Base-by-base conservation (phyloP, 2,113 vertebrate species). In the Poecile atricapillus region DNA sequence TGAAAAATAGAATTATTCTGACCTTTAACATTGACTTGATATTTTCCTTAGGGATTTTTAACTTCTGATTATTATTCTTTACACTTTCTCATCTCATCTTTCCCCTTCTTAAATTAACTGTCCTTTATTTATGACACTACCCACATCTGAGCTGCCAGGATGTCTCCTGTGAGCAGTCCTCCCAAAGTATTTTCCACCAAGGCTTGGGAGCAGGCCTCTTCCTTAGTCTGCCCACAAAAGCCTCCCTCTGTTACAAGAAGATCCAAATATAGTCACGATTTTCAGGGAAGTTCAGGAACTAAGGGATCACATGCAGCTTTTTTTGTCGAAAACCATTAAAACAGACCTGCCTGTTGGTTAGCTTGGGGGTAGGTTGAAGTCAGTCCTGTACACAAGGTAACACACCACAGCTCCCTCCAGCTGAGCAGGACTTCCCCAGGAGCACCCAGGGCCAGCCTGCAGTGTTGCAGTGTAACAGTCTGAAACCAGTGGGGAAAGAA, bases 381-480 rank as follows among this genome's bases (percentile, higher is more conserved):
- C 46, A 49, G 17, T 19, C 33, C 33, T 3, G 1, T 18, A 15
- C 33, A 31, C 39, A 43, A 49, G 47, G 23, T 79, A 33, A 97
- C 97, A 96, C 86, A 69, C 90, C 95, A 83, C 94, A 4, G 96
- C 81, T 41, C 96, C 96, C 55, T 97, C 93, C 89, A 98, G 94
- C 46, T 97, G 84, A 37, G 95, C 97, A 94, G 98, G 97, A 39
- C 55, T 98, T 98, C 83, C 98, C 98, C 2, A 43, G 98, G 97
- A 89, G 98, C 97, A 91, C 96, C 23, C 1, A 1, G 24, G 97
- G 55, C 98, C 97, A 35, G 97, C 95, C 70, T 98, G 89, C 6
- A 96, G 97, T 5, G 83, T 97, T 85, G 98, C 97, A 91, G 28
- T 94, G 94, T 25, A 98, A 94, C 31, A 98, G 93, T 27, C 98